These are phyloP conservation scores for Chloromyia formosa DNA, from an alignment of 2,888 invertebrate species.

Conservation along the genomic window DNA sequence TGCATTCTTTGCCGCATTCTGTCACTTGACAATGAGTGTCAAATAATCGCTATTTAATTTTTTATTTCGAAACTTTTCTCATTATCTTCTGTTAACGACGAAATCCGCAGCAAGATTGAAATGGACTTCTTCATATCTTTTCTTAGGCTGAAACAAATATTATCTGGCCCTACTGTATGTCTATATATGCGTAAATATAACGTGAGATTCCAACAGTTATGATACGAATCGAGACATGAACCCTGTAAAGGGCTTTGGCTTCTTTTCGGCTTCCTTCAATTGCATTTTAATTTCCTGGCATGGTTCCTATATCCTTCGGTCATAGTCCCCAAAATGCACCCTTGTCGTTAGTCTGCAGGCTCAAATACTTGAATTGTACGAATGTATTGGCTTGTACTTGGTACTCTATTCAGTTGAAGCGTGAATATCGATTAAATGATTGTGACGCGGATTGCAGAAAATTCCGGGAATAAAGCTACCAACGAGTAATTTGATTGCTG, in stretches of 20 bases:
- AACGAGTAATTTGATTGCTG: not conserved
- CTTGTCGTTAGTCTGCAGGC: not conserved
- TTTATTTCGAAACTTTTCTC: not conserved
- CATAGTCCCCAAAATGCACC: not conserved
- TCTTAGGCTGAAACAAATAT: not conserved
- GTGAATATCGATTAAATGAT: not conserved
- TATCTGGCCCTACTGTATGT: not conserved
- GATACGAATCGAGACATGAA: not conserved
- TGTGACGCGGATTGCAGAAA: not conserved
- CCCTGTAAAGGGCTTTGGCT: not conserved
- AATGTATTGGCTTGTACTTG: not conserved
- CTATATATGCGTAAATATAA: not conserved
- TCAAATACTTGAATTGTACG: not conserved
- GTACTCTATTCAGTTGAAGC: not conserved
- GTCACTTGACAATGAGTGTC: too few relatives aligned
- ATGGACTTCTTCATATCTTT: not conserved
- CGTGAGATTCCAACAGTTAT: not conserved
- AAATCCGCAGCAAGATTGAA: not conserved
- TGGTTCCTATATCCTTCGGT: not conserved
- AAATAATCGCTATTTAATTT: not conserved
- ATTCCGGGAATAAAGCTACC: not conserved
- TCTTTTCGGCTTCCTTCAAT: slow-evolving; percentile 5
- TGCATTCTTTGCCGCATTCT: too few relatives aligned
- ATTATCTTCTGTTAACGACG: not conserved
- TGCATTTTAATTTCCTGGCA: slow-evolving; percentile 10